phyloP scores from a whole-genome alignment of 1,140 invertebrate species.

The Tigriopus japonicus region DNA sequence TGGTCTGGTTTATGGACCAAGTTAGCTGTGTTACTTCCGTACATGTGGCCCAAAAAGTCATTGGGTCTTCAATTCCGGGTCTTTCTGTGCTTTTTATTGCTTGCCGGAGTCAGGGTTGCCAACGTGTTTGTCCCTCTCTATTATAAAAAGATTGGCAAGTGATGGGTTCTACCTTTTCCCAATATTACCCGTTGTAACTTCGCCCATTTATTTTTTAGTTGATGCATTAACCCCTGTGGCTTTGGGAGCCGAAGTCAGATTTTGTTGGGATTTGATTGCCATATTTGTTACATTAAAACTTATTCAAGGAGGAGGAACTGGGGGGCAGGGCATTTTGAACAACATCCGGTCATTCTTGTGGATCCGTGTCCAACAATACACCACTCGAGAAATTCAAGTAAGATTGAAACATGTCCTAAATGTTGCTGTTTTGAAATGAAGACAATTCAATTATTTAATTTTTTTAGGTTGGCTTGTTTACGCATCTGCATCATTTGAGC shows the following conservation, averaged over 20 bases:
- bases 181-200: too few species aligned
- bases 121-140: conserved; percentile 88
- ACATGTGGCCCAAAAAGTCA: conserved; percentile 81
- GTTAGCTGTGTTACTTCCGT: conserved; percentile 56
- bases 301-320: conserved; percentile 74
- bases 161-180: too few species aligned
- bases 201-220: conserved; percentile 20
- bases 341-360: conserved; percentile 76
- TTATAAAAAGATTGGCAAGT: conserved; percentile 51
- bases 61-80: conserved; percentile 56
- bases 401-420: too few species aligned
- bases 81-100: conserved; percentile 53
- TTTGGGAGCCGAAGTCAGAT: conserved; percentile 28
- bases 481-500: conserved; percentile 66
- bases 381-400: conserved; percentile 71
- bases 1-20: conserved; percentile 59
- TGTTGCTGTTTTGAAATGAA: too few species aligned
- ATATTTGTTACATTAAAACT: conserved; percentile 73
- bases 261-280: conserved; percentile 64
- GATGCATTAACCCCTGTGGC: conserved; percentile 28
- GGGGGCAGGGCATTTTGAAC: conserved; percentile 77
- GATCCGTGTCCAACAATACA: conserved; percentile 88
- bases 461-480: conserved; percentile 42
- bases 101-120: conserved; percentile 59
- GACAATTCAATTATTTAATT: too few species aligned